Conservation (phyloP, 1,140 invertebrate genomes). For the Apocrypta bakeri region DNA sequence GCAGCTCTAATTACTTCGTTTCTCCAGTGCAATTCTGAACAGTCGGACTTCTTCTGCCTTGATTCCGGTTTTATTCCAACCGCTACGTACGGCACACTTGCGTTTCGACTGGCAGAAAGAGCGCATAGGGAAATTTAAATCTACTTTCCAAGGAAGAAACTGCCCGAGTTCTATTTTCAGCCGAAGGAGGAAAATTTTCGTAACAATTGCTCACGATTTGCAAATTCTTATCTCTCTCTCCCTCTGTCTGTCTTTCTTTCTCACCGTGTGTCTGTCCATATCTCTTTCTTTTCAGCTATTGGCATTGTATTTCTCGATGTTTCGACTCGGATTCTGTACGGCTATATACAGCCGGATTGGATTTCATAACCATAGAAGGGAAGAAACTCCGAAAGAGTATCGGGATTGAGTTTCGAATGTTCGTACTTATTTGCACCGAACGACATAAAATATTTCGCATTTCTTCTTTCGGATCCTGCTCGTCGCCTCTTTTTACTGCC, state of each 20-base stretch:
- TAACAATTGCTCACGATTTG: slow-evolving; percentile 1
- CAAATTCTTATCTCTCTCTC: slow-evolving; percentile 2
- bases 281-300: background rate
- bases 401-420: slow-evolving; percentile 1
- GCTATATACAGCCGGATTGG: slow-evolving; percentile 3
- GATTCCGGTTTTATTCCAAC: background rate
- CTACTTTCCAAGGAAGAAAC: background rate
- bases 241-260: background rate
- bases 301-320: background rate
- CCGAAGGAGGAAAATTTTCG: background rate
- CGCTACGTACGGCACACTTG: background rate
- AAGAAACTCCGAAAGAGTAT: background rate
- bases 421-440: background rate
- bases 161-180: slow-evolving; percentile 25
- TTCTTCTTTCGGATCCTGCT: background rate
- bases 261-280: background rate
- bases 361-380: slow-evolving; percentile 17
- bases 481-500: background rate
- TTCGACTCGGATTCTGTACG: background rate
- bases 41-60: background rate
- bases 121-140: slow-evolving; percentile 8
- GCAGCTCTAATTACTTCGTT: background rate
- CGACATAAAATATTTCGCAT: slow-evolving; percentile 28
- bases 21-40: background rate
- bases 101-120: background rate